Evolutionary conservation across 2,888 invertebrate genomes (phyloP), one percentile per base, ranked within the genome.

Genomic region (Limnephilus marmoratus): DNA sequence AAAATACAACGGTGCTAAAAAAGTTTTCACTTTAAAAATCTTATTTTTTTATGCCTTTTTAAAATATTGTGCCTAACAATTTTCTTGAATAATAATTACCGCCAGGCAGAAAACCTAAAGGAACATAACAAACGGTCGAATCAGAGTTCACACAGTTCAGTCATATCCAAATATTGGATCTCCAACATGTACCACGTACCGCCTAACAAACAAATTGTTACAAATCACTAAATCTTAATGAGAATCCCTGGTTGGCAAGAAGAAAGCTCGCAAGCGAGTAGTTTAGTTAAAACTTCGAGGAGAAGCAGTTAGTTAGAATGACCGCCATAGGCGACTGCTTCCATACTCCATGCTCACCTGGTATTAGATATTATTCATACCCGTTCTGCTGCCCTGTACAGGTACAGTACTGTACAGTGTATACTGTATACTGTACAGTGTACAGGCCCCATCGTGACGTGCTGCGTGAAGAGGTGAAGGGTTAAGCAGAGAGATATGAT

Each of bases 391-490:
- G 68, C 68, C 68, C 68, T 68, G 24, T 68, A 18, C 68, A 15
- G 3, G 9, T 68, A 18, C n/a, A 0, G 3, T 49, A 49, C 49
- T 49, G n/a, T n/a, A 1, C 31, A 31, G 2, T 31, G 13, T 45
- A 45, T 13, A 45, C 13, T 41, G 1, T 49, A 49, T 15, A 15
- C 49, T 45, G 11, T 12, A 45, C 12, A 45, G 45, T 68, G 68
- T 68, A 5, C 24, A 68, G 68, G 68, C n/a, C 68, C 24, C n/a
- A n/a, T n/a, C 68, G 68, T 68, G 68, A 68, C 68, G 83, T 83
- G 83, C 83, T 83, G 37, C 34, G 37, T n/a, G 83, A 41, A 37
- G 83, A 83, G 37, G 83, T 34, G 83, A 24, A 34, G 83, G 83
- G 83, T 83, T 41, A 83, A 13, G 83, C 37, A 41, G 68, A 68